Evolutionary conservation across 64 coral and sea anemone species (phyloP).

Genomic region (Dendrophyllia cribrosa): DNA sequence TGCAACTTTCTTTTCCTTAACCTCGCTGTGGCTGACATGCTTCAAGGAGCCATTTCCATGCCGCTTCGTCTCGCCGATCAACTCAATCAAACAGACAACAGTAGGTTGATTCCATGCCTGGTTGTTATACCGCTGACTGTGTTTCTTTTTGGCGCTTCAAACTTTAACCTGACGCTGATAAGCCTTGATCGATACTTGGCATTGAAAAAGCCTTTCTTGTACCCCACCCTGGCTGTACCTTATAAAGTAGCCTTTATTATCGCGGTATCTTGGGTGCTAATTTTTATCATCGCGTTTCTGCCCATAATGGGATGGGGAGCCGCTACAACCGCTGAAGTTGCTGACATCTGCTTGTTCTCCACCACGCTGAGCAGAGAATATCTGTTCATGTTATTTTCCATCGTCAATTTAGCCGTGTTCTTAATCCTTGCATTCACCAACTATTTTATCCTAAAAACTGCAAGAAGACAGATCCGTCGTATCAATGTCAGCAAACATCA

Average conservation of each 20-base stretch:
- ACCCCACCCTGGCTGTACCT: slow-evolving; percentile 66
- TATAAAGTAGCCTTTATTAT: slow-evolving; percentile 35
- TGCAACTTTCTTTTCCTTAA: slow-evolving; percentile 90
- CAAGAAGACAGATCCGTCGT: slow-evolving; percentile 75
- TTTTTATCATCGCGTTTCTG: slow-evolving; percentile 69
- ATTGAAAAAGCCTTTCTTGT: slow-evolving; percentile 70
- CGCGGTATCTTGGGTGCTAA: slow-evolving; percentile 47
- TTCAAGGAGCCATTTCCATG: slow-evolving; percentile 88
- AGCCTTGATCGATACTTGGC: slow-evolving; percentile 88
- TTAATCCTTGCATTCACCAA: slow-evolving; percentile 75
- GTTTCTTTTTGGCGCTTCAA: slow-evolving; percentile 89
- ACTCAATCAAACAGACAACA: slow-evolving; percentile 73
- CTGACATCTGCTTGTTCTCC: slow-evolving; percentile 83
- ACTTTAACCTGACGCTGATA: slow-evolving; percentile 88
- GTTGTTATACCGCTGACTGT: slow-evolving; percentile 90
- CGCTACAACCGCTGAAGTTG: slow-evolving; percentile 12
- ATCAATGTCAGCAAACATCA: slow-evolving; percentile 42
- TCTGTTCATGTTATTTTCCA: slow-evolving; percentile 75
- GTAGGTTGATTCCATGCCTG: slow-evolving; percentile 75
- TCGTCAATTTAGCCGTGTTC: slow-evolving; percentile 87
- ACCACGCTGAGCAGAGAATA: slow-evolving; percentile 77
- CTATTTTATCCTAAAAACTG: slow-evolving; percentile 84
- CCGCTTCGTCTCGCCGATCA: slow-evolving; percentile 84
- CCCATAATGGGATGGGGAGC: slow-evolving; percentile 80
- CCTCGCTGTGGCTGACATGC: slow-evolving; percentile 87